A percentile compares a stretch with the other conserved stretches of the same genome.
Conservation (phyloP, 2,113 vertebrate species). For the Typhlomys cinereus region DNA sequence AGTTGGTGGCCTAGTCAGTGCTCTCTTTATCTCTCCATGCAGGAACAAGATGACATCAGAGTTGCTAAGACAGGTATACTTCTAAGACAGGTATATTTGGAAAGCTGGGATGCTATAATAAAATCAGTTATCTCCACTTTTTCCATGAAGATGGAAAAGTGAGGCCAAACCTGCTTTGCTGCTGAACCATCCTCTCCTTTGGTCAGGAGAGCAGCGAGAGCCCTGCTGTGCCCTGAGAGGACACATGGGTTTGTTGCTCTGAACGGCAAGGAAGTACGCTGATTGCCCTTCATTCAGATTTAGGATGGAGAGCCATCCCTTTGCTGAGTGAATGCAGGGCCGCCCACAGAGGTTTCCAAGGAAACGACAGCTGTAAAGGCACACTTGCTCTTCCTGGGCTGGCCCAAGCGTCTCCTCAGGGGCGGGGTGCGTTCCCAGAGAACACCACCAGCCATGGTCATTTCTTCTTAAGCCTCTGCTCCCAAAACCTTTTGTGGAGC, state of each 20-base stretch:
- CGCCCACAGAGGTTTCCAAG: conserved; percentile 63
- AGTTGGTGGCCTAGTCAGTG: neutral
- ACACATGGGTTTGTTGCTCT: conserved; percentile 55
- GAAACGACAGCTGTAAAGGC: conserved; percentile 62
- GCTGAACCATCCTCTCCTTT: conserved; percentile 45
- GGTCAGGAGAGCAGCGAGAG: conserved; percentile 2
- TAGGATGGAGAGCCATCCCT: conserved; percentile 65
- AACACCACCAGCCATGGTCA: neutral
- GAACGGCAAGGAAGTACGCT: conserved; percentile 30
- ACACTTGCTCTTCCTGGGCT: neutral
- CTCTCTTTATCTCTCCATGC: neutral
- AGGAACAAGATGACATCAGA: conserved; percentile 7
- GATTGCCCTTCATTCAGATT: conserved; percentile 67
- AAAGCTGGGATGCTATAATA: conserved; percentile 35
- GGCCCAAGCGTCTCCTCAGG: neutral
- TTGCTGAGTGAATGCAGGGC: conserved; percentile 67
- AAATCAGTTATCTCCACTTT: neutral
- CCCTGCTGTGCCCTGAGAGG: conserved; percentile 8
- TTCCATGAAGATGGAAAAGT: neutral
- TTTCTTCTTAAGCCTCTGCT: neutral
- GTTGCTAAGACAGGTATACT: neutral
- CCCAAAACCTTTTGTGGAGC: conserved; percentile 40
- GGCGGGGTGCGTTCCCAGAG: conserved; percentile 35
- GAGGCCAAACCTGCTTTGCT: conserved; percentile 29
- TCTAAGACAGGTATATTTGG: neutral